Evolutionary conservation across 1,140 invertebrate genomes (phyloP).

Genomic region (Arion vulgaris): DNA sequence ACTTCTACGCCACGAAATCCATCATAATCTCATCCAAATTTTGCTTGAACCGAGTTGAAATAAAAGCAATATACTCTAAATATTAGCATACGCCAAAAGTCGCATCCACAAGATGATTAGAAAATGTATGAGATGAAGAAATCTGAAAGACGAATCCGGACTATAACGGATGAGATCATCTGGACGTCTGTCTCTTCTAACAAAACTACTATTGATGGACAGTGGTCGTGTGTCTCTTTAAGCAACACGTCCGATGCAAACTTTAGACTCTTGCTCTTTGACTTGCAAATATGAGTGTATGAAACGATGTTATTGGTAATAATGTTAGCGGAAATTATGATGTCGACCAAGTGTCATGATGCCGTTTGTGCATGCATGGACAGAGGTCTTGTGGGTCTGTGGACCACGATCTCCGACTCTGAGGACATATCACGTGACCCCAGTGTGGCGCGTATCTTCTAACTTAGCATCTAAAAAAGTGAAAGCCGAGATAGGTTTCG

Average conservation of each 20-base stretch:
- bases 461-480: background rate
- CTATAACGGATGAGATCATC: background rate
- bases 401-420: conserved; percentile 27
- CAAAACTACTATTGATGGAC: background rate
- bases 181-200: background rate
- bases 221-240: background rate
- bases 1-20: no score
- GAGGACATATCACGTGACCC: conserved; percentile 28
- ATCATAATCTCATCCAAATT: no score
- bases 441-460: conserved; percentile 11
- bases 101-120: background rate
- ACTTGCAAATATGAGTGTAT: conserved; percentile 30
- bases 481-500: conserved; percentile 30
- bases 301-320: conserved; percentile 28
- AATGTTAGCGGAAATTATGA: conserved; percentile 33
- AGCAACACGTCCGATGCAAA: conserved; percentile 8
- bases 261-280: conserved; percentile 4
- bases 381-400: background rate
- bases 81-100: no score
- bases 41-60: no score
- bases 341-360: background rate
- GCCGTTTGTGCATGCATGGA: conserved; percentile 25
- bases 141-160: background rate
- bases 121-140: background rate
- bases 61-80: no score